Evolutionary conservation across 2,797 vertebrate genomes (phyloP).

Genomic region (Xenentodon cancila): DNA sequence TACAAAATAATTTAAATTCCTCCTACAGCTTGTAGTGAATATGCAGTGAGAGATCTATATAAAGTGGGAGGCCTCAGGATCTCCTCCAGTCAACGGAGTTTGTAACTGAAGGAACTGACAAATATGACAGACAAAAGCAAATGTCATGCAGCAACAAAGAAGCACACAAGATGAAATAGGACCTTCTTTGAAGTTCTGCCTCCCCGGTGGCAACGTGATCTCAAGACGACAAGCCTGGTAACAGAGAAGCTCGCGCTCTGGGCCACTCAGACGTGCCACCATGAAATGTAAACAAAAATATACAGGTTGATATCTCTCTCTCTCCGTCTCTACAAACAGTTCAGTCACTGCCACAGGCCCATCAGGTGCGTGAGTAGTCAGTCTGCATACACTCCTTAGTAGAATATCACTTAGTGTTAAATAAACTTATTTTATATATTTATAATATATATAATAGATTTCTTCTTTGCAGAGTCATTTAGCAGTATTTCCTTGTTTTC

Average conservation of each 20-base stretch:
- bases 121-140: conserved; percentile 58
- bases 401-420: conserved; percentile 88
- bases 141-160: conserved; percentile 74
- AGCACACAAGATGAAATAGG: conserved; percentile 63
- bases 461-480: conserved; percentile 86
- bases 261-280: conserved; percentile 60
- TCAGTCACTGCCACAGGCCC: conserved; percentile 86
- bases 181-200: conserved; percentile 76
- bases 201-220: conserved; percentile 57
- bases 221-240: conserved; percentile 52
- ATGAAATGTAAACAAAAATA: conserved; percentile 89
- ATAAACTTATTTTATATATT: conserved; percentile 84
- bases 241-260: conserved; percentile 51
- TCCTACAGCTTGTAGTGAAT: conserved; percentile 85
- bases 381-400: conserved; percentile 85
- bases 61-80: conserved; percentile 67
- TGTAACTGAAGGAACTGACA: conserved; percentile 53
- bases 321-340: conserved; percentile 86
- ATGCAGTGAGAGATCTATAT: conserved; percentile 77
- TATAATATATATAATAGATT: conserved; percentile 88
- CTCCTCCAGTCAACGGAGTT: conserved; percentile 45
- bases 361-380: conserved; percentile 89
- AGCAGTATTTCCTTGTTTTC: conserved; percentile 98
- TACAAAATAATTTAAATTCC: conserved; percentile 99
- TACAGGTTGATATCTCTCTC: conserved; percentile 87